phyloP scores from a whole-genome alignment of 2,797 vertebrate genomes.

The Parambassis ranga region DNA sequence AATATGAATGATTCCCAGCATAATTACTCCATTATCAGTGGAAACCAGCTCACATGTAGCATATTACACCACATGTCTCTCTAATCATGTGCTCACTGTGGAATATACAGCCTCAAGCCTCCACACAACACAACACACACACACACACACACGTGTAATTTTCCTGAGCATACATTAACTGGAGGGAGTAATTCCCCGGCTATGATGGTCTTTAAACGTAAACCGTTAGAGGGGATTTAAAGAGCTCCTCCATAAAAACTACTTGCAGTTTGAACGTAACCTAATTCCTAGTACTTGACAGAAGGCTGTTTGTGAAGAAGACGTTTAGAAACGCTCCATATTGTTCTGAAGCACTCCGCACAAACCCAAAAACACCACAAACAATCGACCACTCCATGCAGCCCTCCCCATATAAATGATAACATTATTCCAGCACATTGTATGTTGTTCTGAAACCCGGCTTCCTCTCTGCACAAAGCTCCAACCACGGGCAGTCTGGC shows the following conservation, averaged over 20 bases:
- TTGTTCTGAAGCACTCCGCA: not conserved
- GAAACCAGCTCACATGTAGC: constrained; percentile 46
- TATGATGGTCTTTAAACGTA: constrained; percentile 12
- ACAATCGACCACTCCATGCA: too few relatives aligned
- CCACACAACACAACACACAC: not conserved
- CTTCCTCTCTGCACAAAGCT: constrained; percentile 56
- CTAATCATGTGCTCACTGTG: constrained; percentile 35
- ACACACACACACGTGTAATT: constrained; percentile 5
- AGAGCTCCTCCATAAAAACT: not conserved
- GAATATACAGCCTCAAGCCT: constrained; percentile 1
- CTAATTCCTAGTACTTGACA: not conserved
- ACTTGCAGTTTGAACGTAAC: not conserved
- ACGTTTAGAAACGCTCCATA: not conserved
- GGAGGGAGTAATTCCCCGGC: constrained; percentile 1
- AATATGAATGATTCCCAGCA: constrained; percentile 27
- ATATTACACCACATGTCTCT: constrained; percentile 22
- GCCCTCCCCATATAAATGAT: too few relatives aligned
- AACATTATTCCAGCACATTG: too few relatives aligned
- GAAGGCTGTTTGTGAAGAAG: not conserved
- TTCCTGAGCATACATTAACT: constrained; percentile 24
- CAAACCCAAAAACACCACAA: too few relatives aligned
- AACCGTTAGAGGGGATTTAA: constrained; percentile 1
- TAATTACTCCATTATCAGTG: constrained; percentile 63
- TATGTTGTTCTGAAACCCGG: constrained; percentile 9
- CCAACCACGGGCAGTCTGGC: constrained; percentile 54